These are phyloP conservation scores for Netelia melanura DNA, from an alignment of 2,888 invertebrate genomes.

Conservation along the genomic window DNA sequence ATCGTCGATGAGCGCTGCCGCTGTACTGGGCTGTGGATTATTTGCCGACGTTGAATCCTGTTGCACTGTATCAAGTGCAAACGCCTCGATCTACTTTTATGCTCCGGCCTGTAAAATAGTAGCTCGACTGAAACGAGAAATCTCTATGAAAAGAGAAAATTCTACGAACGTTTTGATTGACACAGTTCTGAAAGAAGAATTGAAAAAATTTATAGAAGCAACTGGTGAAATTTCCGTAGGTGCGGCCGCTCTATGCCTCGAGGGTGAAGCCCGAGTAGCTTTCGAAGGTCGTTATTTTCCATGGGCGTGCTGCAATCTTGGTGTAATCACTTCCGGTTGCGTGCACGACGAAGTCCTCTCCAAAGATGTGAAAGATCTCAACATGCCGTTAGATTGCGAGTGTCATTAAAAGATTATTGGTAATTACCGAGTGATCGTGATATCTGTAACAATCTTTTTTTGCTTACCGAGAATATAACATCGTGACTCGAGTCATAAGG, in stretches of 20 bases:
- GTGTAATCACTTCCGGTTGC: slow-evolving; percentile 74
- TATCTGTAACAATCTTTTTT: slow-evolving; percentile 29
- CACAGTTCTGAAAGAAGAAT: slow-evolving; percentile 62
- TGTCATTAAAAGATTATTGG: slow-evolving; percentile 56
- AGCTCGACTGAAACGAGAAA: slow-evolving; percentile 57
- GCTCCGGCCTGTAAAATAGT: slow-evolving; percentile 76
- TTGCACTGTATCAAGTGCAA: slow-evolving; percentile 75
- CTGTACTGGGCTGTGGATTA: slow-evolving; percentile 77
- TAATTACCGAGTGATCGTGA: slow-evolving; percentile 34
- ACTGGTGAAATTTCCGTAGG: slow-evolving; percentile 67
- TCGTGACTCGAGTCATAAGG: slow-evolving; percentile 88
- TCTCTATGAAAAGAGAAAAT: neutral
- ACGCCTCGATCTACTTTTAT: slow-evolving; percentile 71
- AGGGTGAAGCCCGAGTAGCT: slow-evolving; percentile 71
- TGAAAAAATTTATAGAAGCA: slow-evolving; percentile 68
- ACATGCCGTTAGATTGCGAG: slow-evolving; percentile 69
- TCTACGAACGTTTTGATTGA: slow-evolving; percentile 30
- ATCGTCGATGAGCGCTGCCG: slow-evolving; percentile 71
- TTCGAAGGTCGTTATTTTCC: slow-evolving; percentile 75
- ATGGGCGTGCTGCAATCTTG: slow-evolving; percentile 76
- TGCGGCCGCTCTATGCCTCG: slow-evolving; percentile 68
- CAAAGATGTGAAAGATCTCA: slow-evolving; percentile 69
- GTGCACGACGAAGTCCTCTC: slow-evolving; percentile 55
- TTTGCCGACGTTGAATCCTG: slow-evolving; percentile 71
- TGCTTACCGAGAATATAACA: slow-evolving; percentile 88